Evolutionary conservation across 1,140 invertebrate genomes (phyloP).

Genomic region (Drosophila oshimai): DNA sequence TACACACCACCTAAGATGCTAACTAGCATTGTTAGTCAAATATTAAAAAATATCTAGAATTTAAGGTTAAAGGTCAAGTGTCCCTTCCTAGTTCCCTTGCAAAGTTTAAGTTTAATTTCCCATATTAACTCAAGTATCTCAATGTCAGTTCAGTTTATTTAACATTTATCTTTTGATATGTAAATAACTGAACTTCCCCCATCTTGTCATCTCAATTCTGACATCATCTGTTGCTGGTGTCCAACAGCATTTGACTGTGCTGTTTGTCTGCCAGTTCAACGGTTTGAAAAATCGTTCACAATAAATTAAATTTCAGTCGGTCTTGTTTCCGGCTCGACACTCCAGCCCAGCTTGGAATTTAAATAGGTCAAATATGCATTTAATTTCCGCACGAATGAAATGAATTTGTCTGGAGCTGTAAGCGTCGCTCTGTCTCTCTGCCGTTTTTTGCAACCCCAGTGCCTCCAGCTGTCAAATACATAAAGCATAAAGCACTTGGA

Average conservation of each 20-base stretch:
- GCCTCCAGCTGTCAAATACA: conserved; percentile 67
- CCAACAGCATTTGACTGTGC: conserved; percentile 15
- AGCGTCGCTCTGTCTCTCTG: background rate
- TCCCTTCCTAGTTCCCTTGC: too few species aligned
- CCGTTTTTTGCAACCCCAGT: background rate
- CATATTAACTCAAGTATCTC: background rate
- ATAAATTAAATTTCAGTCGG: conserved; percentile 67
- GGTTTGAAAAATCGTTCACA: conserved; percentile 60
- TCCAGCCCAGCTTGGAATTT: conserved; percentile 40
- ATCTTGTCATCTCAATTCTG: background rate
- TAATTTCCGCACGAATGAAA: conserved; percentile 77
- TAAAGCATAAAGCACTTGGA: too few species aligned
- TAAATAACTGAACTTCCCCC: background rate
- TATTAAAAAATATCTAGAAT: too few species aligned
- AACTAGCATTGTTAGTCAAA: too few species aligned
- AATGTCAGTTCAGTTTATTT: background rate
- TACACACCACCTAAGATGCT: too few species aligned
- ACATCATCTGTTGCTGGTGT: conserved; percentile 46
- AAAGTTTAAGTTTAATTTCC: background rate
- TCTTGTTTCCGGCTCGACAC: conserved; percentile 31
- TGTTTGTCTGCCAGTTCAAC: conserved; percentile 30
- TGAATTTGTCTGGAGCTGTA: conserved; percentile 58
- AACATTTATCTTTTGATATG: conserved; percentile 2
- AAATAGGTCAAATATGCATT: conserved; percentile 78
- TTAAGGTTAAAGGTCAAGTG: too few species aligned